phyloP scores from a whole-genome alignment of 1,140 invertebrate species.

The Stegodyphus mimosarum region DNA sequence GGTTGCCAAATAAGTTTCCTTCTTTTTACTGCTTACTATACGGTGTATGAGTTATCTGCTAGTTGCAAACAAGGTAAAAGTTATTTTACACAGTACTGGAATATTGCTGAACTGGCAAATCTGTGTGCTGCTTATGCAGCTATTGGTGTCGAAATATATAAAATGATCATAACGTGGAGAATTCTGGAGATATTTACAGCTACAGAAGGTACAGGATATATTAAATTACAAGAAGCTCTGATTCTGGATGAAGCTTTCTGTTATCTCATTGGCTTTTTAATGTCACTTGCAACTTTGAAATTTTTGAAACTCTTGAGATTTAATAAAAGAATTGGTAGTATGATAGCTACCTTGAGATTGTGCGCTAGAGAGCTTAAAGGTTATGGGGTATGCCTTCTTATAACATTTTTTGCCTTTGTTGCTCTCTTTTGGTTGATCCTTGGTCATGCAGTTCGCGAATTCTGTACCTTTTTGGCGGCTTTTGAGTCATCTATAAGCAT shows the following conservation, averaged over 20 bases:
- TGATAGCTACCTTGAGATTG: conserved; percentile 66
- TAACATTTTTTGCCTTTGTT: conserved; percentile 67
- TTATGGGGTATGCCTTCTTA: conserved; percentile 66
- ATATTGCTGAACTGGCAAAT: conserved; percentile 69
- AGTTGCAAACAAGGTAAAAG: conserved; percentile 62
- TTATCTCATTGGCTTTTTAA: conserved; percentile 70
- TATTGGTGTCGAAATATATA: conserved; percentile 69
- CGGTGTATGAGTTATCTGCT: conserved; percentile 65
- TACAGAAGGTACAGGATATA: conserved; percentile 71
- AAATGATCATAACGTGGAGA: conserved; percentile 65
- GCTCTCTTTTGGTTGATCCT: conserved; percentile 71
- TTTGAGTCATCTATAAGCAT: conserved; percentile 71
- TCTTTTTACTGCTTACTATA: conserved; percentile 70
- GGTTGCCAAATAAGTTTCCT: conserved; percentile 67
- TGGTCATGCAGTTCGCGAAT: conserved; percentile 67
- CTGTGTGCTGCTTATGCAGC: conserved; percentile 67
- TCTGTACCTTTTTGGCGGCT: conserved; percentile 69
- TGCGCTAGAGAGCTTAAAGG: conserved; percentile 66
- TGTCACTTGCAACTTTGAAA: conserved; percentile 72
- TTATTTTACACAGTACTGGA: conserved; percentile 70
- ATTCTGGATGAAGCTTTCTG: conserved; percentile 70
- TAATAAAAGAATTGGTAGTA: conserved; percentile 71
- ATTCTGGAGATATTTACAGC: conserved; percentile 68
- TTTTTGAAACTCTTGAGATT: conserved; percentile 72
- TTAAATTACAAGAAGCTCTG: conserved; percentile 71